Conservation (phyloP, 2,113 vertebrate species). For the Rhipidura dahli region DNA sequence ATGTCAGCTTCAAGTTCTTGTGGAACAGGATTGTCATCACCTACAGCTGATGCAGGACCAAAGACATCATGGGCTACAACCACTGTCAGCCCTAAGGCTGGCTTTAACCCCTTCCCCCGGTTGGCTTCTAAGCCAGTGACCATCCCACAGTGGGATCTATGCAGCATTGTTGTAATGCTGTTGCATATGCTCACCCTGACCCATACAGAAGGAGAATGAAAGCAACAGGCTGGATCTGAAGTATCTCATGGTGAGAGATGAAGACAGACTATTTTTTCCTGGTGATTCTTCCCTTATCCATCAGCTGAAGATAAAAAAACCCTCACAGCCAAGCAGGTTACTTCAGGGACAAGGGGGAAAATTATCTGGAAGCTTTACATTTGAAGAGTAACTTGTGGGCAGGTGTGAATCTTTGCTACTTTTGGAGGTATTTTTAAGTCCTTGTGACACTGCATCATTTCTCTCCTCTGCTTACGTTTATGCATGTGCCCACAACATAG, state of each 20-base stretch:
- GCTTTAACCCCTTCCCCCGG: neutral
- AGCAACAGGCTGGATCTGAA: neutral
- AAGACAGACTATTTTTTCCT: neutral
- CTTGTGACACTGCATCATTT: neutral
- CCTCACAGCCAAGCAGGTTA: neutral
- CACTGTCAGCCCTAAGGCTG: neutral
- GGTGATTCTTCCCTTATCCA: neutral
- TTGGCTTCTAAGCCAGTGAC: neutral
- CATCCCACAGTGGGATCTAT: neutral
- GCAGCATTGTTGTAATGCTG: neutral
- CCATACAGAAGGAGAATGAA: neutral
- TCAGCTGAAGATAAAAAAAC: neutral
- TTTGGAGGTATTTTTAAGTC: constrained; percentile 6
- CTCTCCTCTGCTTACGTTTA: neutral
- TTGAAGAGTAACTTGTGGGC: neutral
- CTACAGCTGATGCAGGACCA: neutral
- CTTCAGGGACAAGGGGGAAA: neutral
- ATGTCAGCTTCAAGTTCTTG: neutral
- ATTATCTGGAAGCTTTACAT: neutral
- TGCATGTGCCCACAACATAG: neutral
- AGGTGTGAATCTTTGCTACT: neutral
- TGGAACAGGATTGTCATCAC: neutral
- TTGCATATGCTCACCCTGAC: neutral
- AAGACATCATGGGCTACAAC: neutral
- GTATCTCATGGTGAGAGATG: neutral